phyloP scores from a whole-genome alignment of 2,113 vertebrate genomes.

The Hemicordylus capensis region DNA sequence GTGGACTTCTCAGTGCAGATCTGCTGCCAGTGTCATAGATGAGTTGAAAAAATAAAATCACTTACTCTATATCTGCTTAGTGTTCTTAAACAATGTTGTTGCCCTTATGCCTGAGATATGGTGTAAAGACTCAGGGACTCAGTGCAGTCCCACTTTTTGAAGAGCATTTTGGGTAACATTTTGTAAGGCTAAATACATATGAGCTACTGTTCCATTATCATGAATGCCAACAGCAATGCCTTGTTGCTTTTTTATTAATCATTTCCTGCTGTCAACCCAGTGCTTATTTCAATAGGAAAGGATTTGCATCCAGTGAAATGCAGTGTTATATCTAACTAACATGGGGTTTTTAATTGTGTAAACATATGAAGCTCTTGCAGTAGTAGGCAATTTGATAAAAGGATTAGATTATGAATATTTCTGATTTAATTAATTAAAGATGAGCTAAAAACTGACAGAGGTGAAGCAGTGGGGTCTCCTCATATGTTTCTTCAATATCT shows the following conservation, averaged over 20 bases:
- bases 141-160: slow-evolving; percentile 62
- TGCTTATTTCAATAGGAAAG: slow-evolving; percentile 82
- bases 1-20: slow-evolving; percentile 47
- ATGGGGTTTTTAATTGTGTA: slow-evolving; percentile 85
- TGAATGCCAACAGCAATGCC: slow-evolving; percentile 83
- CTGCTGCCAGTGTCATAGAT: slow-evolving; percentile 43
- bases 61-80: slow-evolving; percentile 55
- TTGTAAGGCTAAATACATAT: slow-evolving; percentile 67
- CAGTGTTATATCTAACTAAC: slow-evolving; percentile 74
- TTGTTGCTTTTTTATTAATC: slow-evolving; percentile 82
- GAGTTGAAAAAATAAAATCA: slow-evolving; percentile 57
- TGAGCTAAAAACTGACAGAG: slow-evolving; percentile 61
- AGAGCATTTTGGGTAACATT: slow-evolving; percentile 66
- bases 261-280: slow-evolving; percentile 82
- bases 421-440: slow-evolving; percentile 82
- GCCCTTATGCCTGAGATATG: slow-evolving; percentile 60
- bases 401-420: slow-evolving; percentile 86
- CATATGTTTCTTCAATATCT: slow-evolving; percentile 42
- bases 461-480: slow-evolving; percentile 53
- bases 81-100: slow-evolving; percentile 65
- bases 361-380: slow-evolving; percentile 80
- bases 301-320: slow-evolving; percentile 84
- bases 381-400: slow-evolving; percentile 85
- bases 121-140: slow-evolving; percentile 58
- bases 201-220: slow-evolving; percentile 77